Conservation (phyloP, 2,113 vertebrate species). For the Pelobates fuscus region DNA sequence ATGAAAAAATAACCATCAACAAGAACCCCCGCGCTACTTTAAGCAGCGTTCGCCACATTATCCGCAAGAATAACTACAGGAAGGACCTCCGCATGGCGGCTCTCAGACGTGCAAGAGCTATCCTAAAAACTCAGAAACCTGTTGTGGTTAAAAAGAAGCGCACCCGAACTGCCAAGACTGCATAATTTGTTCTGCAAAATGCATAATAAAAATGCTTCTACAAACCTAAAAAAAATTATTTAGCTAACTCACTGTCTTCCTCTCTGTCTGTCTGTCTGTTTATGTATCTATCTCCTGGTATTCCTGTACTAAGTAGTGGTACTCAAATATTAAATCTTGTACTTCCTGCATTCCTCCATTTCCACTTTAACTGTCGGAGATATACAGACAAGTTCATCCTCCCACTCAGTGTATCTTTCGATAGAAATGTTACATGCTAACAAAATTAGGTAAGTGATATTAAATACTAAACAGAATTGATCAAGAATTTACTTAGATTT, state of each 20-base stretch:
- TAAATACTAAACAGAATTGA: constrained; percentile 45
- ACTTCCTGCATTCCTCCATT: too few species aligned
- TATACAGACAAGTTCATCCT: too few species aligned
- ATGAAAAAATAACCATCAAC: constrained; percentile 86
- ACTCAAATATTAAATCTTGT: too few species aligned
- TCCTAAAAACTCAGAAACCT: constrained; percentile 90
- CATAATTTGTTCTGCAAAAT: constrained; percentile 65
- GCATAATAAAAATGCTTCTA: too few species aligned
- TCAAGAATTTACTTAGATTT: constrained; percentile 52
- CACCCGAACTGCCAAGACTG: constrained; percentile 78
- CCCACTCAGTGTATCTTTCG: not conserved
- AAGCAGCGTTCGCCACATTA: constrained; percentile 86
- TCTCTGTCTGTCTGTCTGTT: too few species aligned
- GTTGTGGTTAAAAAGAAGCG: constrained; percentile 90
- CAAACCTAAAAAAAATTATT: too few species aligned
- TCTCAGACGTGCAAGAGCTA: constrained; percentile 84
- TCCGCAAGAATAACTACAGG: constrained; percentile 87
- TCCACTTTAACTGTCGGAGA: too few species aligned
- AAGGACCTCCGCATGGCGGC: constrained; percentile 87
- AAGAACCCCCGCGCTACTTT: constrained; percentile 87
- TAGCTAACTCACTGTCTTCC: too few species aligned
- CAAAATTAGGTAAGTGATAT: not conserved
- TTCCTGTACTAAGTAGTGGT: too few species aligned
- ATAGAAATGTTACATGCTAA: not conserved
- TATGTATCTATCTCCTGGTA: too few species aligned